phyloP scores from a whole-genome alignment of 1,140 invertebrate species.

The Penaeus indicus region DNA sequence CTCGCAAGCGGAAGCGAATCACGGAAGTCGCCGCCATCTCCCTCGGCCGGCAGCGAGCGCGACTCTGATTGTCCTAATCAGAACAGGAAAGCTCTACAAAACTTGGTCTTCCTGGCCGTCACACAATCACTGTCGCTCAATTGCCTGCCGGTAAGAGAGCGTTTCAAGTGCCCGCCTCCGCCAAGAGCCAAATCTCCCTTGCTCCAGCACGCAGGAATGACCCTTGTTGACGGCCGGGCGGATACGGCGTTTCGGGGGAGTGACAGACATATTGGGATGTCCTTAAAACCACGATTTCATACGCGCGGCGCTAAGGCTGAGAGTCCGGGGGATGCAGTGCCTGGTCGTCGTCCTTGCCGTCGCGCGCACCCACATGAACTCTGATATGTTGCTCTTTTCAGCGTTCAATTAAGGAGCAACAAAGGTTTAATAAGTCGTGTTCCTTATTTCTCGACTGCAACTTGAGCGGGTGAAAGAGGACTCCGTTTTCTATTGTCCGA shows the following conservation, averaged over 20 bases:
- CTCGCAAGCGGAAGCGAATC: neutral
- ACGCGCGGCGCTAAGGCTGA: slow-evolving; percentile 38
- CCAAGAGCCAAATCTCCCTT: slow-evolving; percentile 39
- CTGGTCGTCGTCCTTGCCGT: neutral
- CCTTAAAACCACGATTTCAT: slow-evolving; percentile 46
- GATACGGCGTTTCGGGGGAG: slow-evolving; percentile 24
- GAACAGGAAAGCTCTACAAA: slow-evolving; percentile 15
- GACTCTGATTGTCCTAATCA: slow-evolving; percentile 4
- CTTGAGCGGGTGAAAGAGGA: slow-evolving; percentile 63
- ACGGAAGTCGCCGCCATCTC: too few species aligned
- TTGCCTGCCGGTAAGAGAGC: neutral
- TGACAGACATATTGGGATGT: slow-evolving; percentile 55
- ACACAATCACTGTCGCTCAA: slow-evolving; percentile 12
- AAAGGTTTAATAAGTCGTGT: slow-evolving; percentile 62
- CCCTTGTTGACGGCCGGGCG: slow-evolving; percentile 5
- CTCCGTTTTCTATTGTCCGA: slow-evolving; percentile 63
- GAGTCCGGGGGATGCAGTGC: slow-evolving; percentile 16
- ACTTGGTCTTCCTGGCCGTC: slow-evolving; percentile 3
- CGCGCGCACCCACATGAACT: slow-evolving; percentile 55
- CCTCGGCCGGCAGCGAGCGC: neutral
- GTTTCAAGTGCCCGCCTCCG: slow-evolving; percentile 38
- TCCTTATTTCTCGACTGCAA: slow-evolving; percentile 60
- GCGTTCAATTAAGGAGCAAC: slow-evolving; percentile 61
- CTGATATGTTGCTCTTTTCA: slow-evolving; percentile 64
- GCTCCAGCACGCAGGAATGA: neutral